Evolutionary conservation across 2,888 invertebrate genomes (phyloP), one percentile per base, ranked within the genome.

Genomic region (Norana najaformis): DNA sequence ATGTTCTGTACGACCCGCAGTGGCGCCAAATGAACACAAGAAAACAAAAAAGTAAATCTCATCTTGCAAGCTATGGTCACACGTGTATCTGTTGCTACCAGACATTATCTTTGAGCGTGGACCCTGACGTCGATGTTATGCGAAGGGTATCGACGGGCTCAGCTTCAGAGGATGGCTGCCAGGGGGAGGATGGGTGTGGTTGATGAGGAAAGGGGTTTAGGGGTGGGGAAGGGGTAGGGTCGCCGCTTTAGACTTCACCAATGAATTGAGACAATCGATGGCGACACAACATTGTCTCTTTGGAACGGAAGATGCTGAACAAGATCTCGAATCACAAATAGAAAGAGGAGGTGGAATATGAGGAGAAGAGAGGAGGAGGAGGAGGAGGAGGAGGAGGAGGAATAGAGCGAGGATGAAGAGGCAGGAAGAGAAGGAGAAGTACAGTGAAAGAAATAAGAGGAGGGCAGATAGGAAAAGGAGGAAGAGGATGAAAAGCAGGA

Each of bases 181-280:
- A 47, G 47, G 23, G 47, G n/a, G n/a, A 1, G n/a, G 69, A 11
- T 6, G n/a, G 69, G 69, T 30, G n/a, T 69, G 69, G 13, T 47
- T 30, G 69, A 69, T 69, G n/a, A n/a, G 8, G 6, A 23, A 23
- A 14, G 20, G 47, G 23, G 23, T 5, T 14, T 14, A 47, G 23
- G 47, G 47, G 23, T 47, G 20, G 23, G 69, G 69, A n/a, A 16
- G 47, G n/a, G 11, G 53, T 6, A 16, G 23, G 69, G 69, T 69
- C 69, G n/a, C 0, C 69, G 69, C 30, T 69, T 69, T 30, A 69
- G 69, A 69, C 69, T 30, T 69, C 69, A n/a, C n/a, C 30, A 69
- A 69, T 69, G 30, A n/a, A 69, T 69, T 69, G 69, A n/a, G 69
- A 69, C n/a, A 69, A 69, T 69, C 69, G n/a, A 69, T 69, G 69